phyloP scores from a whole-genome alignment of 1,140 invertebrate species.

The Euura lappo region DNA sequence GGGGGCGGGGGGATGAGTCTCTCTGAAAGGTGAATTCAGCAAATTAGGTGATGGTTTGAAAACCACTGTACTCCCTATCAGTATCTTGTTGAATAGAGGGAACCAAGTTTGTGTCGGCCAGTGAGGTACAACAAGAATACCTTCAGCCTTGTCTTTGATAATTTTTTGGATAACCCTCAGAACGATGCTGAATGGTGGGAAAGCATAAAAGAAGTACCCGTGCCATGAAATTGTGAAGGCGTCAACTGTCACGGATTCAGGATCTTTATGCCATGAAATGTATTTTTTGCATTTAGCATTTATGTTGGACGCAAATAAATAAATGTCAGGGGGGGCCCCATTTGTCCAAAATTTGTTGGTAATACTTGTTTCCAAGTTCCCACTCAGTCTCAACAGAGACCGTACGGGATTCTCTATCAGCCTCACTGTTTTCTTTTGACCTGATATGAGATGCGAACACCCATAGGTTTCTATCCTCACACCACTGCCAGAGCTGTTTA shows the following conservation, averaged over 20 bases:
- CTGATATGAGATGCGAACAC: conserved; percentile 22
- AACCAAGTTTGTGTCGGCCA: conserved; percentile 23
- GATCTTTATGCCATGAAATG: conserved; percentile 18
- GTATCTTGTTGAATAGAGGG: conserved; percentile 16
- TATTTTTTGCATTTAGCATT: conserved; percentile 22
- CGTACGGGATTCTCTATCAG: neutral
- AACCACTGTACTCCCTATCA: neutral
- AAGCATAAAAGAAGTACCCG: conserved; percentile 21
- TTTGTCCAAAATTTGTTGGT: conserved; percentile 5
- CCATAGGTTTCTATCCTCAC: conserved; percentile 26
- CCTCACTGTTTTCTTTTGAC: conserved; percentile 25
- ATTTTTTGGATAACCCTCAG: conserved; percentile 22
- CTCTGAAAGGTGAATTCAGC: conserved; percentile 17
- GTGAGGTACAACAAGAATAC: conserved; percentile 17
- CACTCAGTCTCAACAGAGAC: neutral
- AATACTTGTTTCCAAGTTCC: neutral
- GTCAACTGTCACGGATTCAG: conserved; percentile 8
- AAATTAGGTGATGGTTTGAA: conserved; percentile 18
- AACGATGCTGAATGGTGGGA: conserved; percentile 23
- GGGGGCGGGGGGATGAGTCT: neutral
- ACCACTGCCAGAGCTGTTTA: conserved; percentile 32
- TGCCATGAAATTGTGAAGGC: conserved; percentile 24
- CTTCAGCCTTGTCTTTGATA: conserved; percentile 17
- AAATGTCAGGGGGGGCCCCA: conserved; percentile 14
- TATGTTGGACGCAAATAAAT: conserved; percentile 22